Conservation (phyloP, 2,113 vertebrate species). For the Speoplatyrhinus poulsoni region DNA sequence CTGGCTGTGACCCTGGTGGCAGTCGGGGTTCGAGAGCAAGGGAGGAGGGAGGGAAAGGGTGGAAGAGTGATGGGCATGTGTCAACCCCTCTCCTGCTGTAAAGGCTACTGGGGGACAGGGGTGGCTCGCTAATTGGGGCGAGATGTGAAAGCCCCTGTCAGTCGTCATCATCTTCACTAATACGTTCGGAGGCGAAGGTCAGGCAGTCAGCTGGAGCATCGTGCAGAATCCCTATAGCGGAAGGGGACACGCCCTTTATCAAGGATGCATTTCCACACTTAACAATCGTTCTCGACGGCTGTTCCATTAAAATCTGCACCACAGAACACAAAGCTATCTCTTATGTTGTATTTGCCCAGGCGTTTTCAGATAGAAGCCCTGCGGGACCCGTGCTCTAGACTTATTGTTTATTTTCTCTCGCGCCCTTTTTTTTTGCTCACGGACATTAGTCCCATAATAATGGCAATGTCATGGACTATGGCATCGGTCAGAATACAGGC, state of each 20-base stretch:
- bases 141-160: slow-evolving; percentile 67
- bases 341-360: slow-evolving; percentile 30
- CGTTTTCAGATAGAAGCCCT: slow-evolving; percentile 19
- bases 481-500: slow-evolving; percentile 20
- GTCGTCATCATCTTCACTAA: slow-evolving; percentile 66
- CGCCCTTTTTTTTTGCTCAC: not conserved
- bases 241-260: slow-evolving; percentile 14
- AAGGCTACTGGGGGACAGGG: slow-evolving; percentile 42
- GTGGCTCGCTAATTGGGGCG: slow-evolving; percentile 66
- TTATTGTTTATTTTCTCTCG: slow-evolving; percentile 6
- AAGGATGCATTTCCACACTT: slow-evolving; percentile 20
- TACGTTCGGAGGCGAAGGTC: slow-evolving; percentile 63
- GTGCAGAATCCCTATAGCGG: slow-evolving; percentile 42
- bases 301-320: slow-evolving; percentile 9
- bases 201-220: slow-evolving; percentile 38
- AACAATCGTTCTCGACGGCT: slow-evolving; percentile 7
- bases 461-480: slow-evolving; percentile 19
- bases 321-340: slow-evolving; percentile 14
- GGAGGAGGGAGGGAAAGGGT: not conserved
- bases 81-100: slow-evolving; percentile 41
- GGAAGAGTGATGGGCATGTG: slow-evolving; percentile 60
- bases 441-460: slow-evolving; percentile 14
- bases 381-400: slow-evolving; percentile 7
- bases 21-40: slow-evolving; percentile 33
- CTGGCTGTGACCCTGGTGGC: slow-evolving; percentile 58